Evolutionary conservation across 1,140 invertebrate species (phyloP).

Genomic region (Zaprionus ornatus): DNA sequence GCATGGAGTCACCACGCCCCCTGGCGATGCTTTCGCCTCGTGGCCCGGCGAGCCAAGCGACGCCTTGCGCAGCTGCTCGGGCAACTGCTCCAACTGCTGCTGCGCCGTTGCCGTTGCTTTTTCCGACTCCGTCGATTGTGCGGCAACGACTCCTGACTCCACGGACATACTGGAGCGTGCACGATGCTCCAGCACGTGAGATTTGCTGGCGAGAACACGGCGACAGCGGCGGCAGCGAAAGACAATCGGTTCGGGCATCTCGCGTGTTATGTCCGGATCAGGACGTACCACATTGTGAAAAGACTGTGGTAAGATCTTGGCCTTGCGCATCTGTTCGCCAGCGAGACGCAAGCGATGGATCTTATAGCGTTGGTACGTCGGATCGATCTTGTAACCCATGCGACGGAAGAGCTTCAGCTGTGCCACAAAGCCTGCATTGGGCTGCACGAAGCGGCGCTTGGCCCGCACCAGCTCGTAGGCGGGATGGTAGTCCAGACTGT

Average conservation of each 20-base stretch:
- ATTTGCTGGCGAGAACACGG: constrained; percentile 90
- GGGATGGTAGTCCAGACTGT: constrained; percentile 88
- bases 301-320: constrained; percentile 91
- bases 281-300: constrained; percentile 91
- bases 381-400: constrained; percentile 90
- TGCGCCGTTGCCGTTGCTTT: background rate
- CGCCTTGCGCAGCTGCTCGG: constrained; percentile 77
- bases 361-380: constrained; percentile 89
- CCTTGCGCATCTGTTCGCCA: constrained; percentile 91
- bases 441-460: constrained; percentile 88
- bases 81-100: constrained; percentile 65
- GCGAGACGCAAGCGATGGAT: constrained; percentile 91
- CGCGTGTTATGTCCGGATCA: constrained; percentile 90
- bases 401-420: constrained; percentile 91
- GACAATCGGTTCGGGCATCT: constrained; percentile 91
- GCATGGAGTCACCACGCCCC: constrained; percentile 84
- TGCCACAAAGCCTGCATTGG: constrained; percentile 90
- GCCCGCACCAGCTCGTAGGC: constrained; percentile 88
- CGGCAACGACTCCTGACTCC: background rate
- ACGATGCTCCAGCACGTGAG: constrained; percentile 90
- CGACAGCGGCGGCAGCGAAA: constrained; percentile 92
- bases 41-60: constrained; percentile 59
- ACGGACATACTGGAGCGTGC: constrained; percentile 47
- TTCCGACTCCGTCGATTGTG: background rate
- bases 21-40: constrained; percentile 14